These are phyloP conservation scores for Crepidodera aurea DNA, from an alignment of 2,888 invertebrate genomes.

Conservation along the genomic window DNA sequence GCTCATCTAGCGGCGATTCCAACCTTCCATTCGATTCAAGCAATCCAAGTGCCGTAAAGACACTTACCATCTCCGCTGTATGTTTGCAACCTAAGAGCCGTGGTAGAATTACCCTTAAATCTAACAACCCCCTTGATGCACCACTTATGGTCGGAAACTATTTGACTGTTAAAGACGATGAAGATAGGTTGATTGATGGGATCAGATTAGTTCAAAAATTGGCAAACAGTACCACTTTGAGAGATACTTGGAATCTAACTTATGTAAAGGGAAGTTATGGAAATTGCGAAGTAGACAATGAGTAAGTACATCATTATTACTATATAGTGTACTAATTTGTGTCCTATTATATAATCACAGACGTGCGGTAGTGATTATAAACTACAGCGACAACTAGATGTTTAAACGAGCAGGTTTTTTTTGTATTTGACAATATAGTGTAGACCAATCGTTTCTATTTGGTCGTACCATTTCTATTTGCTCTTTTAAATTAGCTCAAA, in stretches of 20 bases:
- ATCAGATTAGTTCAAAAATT: constrained; percentile 66
- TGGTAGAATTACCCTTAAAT: constrained; percentile 69
- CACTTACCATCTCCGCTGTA: constrained; percentile 63
- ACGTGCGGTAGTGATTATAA: not conserved
- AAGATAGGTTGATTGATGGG: constrained; percentile 68
- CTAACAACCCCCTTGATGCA: constrained; percentile 71
- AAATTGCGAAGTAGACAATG: constrained; percentile 71
- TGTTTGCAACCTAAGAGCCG: constrained; percentile 72
- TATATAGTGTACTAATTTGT: not conserved
- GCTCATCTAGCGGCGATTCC: constrained; percentile 64
- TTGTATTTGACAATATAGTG: too few relatives aligned
- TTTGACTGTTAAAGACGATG: constrained; percentile 71
- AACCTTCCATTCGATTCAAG: constrained; percentile 55
- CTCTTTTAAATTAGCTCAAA: too few relatives aligned
- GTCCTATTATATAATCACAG: not conserved
- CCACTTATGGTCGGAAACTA: constrained; percentile 81
- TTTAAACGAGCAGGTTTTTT: too few relatives aligned
- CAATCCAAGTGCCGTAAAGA: constrained; percentile 47
- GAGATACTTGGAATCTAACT: constrained; percentile 66
- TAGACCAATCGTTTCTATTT: too few relatives aligned
- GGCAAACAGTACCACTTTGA: constrained; percentile 65
- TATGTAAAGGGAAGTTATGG: constrained; percentile 70
- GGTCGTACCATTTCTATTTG: too few relatives aligned
- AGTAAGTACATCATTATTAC: constrained; percentile 54
- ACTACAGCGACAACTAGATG: too few relatives aligned